These are phyloP conservation scores for Aphidius ervi DNA, from an alignment of 1,140 invertebrate species.

Conservation along the genomic window DNA sequence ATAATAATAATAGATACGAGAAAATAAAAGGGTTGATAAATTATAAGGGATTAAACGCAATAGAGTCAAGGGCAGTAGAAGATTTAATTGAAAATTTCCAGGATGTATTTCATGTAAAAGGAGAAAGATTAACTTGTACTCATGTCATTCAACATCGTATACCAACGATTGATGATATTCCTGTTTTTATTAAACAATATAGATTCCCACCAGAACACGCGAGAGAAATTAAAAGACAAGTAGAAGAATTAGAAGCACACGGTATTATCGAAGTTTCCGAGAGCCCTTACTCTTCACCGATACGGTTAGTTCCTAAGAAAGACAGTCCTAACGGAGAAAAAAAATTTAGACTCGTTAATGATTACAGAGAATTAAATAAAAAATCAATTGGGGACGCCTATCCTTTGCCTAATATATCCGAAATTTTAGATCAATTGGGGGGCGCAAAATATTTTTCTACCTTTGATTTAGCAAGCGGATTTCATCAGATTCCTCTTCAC, in stretches of 20 bases:
- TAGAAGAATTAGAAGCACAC: not conserved
- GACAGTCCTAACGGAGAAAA: not conserved
- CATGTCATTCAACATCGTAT: not conserved
- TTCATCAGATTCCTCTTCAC: conserved; percentile 1
- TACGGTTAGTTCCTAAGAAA: conserved; percentile 5
- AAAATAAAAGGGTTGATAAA: no score
- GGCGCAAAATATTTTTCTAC: not conserved
- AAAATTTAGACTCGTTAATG: not conserved
- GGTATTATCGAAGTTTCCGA: not conserved
- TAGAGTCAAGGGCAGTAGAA: no score
- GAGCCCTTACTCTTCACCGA: not conserved
- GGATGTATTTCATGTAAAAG: not conserved
- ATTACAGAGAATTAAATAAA: not conserved
- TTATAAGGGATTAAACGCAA: no score
- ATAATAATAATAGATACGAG: no score
- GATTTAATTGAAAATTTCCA: no score
- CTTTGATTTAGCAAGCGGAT: not conserved
- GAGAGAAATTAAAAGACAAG: not conserved
- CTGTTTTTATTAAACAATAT: not conserved
- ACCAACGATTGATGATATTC: not conserved
- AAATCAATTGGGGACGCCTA: not conserved
- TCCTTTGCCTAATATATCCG: conserved; percentile 1
- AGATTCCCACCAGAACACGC: not conserved
- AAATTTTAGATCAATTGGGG: conserved; percentile 1
- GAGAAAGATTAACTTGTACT: not conserved